Percentiles rank a stretch among this genome's conserved stretches.
Conservation (phyloP, 2,797 vertebrate species). For the Heterohyrax brucei region DNA sequence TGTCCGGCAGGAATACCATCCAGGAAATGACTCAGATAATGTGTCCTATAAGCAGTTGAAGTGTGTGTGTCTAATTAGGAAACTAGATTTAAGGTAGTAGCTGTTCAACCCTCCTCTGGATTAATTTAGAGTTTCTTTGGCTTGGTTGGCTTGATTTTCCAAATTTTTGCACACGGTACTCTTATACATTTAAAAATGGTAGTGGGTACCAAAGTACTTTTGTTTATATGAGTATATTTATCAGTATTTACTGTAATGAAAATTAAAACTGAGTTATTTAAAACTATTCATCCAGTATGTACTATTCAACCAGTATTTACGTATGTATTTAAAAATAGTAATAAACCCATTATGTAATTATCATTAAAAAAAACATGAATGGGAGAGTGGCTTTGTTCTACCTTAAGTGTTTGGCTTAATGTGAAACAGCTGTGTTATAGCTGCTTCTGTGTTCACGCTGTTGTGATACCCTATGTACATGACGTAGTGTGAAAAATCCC, state of each 20-base stretch:
- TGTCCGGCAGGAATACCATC: background rate
- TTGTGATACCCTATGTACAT: background rate
- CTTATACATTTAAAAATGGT: conserved; percentile 55
- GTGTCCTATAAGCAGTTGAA: background rate
- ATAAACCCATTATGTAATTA: conserved; percentile 14
- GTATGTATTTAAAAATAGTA: conserved; percentile 55
- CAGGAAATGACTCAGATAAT: background rate
- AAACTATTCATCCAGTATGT: background rate
- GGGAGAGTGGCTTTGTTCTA: conserved; percentile 15
- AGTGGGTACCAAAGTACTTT: conserved; percentile 49
- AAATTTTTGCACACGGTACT: background rate
- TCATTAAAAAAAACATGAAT: conserved; percentile 42
- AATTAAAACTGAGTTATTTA: conserved; percentile 52
- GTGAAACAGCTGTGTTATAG: background rate
- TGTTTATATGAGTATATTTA: conserved; percentile 42
- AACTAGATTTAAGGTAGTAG: conserved; percentile 14
- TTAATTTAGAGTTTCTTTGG: conserved; percentile 45
- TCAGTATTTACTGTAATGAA: conserved; percentile 57
- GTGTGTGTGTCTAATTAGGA: background rate
- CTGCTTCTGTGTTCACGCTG: conserved; percentile 41
- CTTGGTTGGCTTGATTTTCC: too few relatives aligned
- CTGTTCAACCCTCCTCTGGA: conserved; percentile 10
- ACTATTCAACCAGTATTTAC: background rate
- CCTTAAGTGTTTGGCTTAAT: conserved; percentile 60
- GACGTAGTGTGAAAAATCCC: background rate